Evolutionary conservation across 2,797 vertebrate species (phyloP), one percentile per base, ranked within the genome.

Genomic region (Melanogrammus aeglefinus): DNA sequence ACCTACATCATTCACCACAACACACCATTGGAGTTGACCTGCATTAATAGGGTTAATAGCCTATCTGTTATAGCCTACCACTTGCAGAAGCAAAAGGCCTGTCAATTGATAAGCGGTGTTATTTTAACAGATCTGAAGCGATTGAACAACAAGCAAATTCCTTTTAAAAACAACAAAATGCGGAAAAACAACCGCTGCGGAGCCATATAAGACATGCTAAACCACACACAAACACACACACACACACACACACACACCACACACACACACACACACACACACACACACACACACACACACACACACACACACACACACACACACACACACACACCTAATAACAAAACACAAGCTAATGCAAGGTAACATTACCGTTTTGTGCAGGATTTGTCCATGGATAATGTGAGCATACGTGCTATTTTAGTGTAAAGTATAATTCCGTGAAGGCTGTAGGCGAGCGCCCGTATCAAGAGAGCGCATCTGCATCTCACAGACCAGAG

Each of bases 351-450:
- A 12, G 14, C 24, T 9, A 18, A n/a, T 72, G 9, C 8, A n/a
- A 10, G 5, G 2, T 7, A 27, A 0, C 2, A 14, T 81, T 91
- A 93, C 93, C 92, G 85, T 57, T 86, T 76, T 13, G 77, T 76
- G 66, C 74, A 57, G 57, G 79, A 78, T 81, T 81, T 83, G 76
- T 85, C 88, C 93, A 93, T 93, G 75, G 63, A 78, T 73, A 69
- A 79, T 80, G 76, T 77, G 84, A 27, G 51, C 35, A 18, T 39
- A 3, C 81, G 78, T 86, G 76, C 78, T 71, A 69, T 79, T 82
- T 73, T 33, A 36, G 71, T 80, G 83, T 44, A 81, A 74, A 79
- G 76, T 75, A 79, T 80, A 71, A 85, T 75, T 85, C 39, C 81
- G 76, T 82, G 76, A 85, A 86, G 84, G 83, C 72, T 73, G 44